Conservation (phyloP, 2,797 vertebrate genomes). For the Denticeps clupeoides region DNA sequence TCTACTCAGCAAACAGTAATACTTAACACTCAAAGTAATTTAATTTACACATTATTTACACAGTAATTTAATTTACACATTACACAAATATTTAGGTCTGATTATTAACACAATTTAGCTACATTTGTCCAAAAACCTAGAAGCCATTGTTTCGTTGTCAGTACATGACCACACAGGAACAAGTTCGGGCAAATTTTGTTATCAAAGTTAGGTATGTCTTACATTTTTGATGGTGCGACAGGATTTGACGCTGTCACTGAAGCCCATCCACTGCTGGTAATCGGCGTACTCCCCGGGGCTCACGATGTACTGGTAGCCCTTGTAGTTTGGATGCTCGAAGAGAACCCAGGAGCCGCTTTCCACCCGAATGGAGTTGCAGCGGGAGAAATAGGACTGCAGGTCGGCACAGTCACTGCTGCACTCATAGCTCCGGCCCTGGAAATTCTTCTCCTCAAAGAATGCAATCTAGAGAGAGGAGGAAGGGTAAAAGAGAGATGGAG, state of each 20-base stretch:
- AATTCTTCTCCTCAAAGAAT: background rate
- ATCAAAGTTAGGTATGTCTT: no score
- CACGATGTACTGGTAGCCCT: conserved; percentile 15
- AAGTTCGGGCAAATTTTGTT: no score
- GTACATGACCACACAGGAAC: no score
- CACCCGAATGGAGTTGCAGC: conserved; percentile 14
- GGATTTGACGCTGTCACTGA: conserved; percentile 13
- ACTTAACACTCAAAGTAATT: no score
- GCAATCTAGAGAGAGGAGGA: background rate
- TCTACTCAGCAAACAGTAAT: no score
- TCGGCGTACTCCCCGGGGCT: conserved; percentile 3
- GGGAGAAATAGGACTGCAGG: conserved; percentile 7
- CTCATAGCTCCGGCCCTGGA: background rate
- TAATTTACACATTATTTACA: no score
- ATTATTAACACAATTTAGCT: no score
- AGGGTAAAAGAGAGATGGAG: background rate
- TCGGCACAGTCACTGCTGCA: conserved; percentile 8
- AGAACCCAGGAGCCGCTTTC: background rate
- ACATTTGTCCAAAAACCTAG: no score
- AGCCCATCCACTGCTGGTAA: conserved; percentile 1
- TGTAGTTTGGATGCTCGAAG: background rate
- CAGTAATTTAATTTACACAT: no score
- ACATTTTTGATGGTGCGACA: conserved; percentile 16
- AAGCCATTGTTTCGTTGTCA: no score
- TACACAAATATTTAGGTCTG: no score